A percentile compares a stretch with the other conserved stretches of the same genome.
Evolutionary conservation across 92 coral and sea anemone species (phyloP).

Genomic region (Bergia sp.): DNA sequence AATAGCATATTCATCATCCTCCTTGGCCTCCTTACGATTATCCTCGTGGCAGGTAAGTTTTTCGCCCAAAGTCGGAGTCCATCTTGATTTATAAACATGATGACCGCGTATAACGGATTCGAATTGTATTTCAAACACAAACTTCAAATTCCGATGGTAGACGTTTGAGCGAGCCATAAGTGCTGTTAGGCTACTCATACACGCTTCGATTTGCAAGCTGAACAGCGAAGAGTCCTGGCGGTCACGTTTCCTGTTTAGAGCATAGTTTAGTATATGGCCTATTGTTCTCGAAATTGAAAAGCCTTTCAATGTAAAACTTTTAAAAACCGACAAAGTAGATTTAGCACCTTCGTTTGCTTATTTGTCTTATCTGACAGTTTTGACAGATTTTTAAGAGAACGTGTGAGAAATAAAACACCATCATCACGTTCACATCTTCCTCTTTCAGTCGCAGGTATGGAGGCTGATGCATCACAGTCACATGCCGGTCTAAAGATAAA

Average conservation of each 20-base stretch:
- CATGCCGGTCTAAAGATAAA: conserved; percentile 52
- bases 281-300: not conserved
- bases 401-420: conserved; percentile 39
- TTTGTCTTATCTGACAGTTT: conserved; percentile 44
- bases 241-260: conserved; percentile 32
- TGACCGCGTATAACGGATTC: too few relatives aligned
- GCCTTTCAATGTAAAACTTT: conserved; percentile 17
- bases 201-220: conserved; percentile 38
- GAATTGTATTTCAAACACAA: not conserved
- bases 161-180: conserved; percentile 5
- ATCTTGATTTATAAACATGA: too few relatives aligned
- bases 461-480: conserved; percentile 59
- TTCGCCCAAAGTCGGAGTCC: too few relatives aligned
- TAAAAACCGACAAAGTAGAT: conserved; percentile 26
- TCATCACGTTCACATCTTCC: conserved; percentile 44
- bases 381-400: conserved; percentile 28
- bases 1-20: too few relatives aligned
- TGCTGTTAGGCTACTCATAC: too few relatives aligned
- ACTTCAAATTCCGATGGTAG: not conserved
- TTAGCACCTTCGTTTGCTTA: conserved; percentile 25
- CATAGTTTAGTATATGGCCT: not conserved
- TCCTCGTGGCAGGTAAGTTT: too few relatives aligned
- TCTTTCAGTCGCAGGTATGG: conserved; percentile 39
- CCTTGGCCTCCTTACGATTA: too few relatives aligned
- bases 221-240: conserved; percentile 39